Evolutionary conservation across 2,797 vertebrate genomes (phyloP), one percentile per base, ranked within the genome.

Genomic region (Melanogrammus aeglefinus): DNA sequence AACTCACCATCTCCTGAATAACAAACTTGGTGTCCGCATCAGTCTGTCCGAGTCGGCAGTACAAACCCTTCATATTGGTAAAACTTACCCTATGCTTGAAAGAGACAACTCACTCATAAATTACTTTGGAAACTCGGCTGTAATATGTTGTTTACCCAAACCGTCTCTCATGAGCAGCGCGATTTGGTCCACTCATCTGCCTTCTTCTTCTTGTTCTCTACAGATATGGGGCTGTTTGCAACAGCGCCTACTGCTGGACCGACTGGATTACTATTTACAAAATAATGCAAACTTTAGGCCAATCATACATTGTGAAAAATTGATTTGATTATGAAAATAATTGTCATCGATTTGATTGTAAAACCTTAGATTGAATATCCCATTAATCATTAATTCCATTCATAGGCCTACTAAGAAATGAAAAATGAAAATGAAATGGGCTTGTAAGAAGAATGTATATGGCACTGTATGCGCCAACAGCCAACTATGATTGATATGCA

Each of bases 11-110:
- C 86, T 98, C 96, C 89, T 96, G 95, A 80, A 97, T 96, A 21
- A 97, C 75, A 93, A 98, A 98, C 81, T 90, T 95, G 75, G 94
- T 87, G 81, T 96, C 96, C 80, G 92, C 94, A 78, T 90, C 92
- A 70, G 78, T 83, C 27, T 90, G 92, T 74, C 51, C 93, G 73
- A 90, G 91, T 82, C 95, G 92, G 87, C 95, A 96, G 84, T 94
- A 99, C 29, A 99, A 91, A n/a, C 95, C 97, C 88, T 96, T 99
- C 97, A 99, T 99, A 0, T 21, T 24, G n/a, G 7, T 63, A 24
- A n/a, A 63, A 3, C 4, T 21, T 57, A 21, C 3, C 47, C 57
- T 7, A 9, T 63, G n/a, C 21, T 18, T 24, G 7, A 21, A 21
- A 2, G 3, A 63, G 5, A 24, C 57, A 24, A 63, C 21, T 7